Percentiles rank a stretch among this genome's conserved stretches.
phyloP scores from a whole-genome alignment of 2,888 invertebrate species.

The Seladonia tumulorum region DNA sequence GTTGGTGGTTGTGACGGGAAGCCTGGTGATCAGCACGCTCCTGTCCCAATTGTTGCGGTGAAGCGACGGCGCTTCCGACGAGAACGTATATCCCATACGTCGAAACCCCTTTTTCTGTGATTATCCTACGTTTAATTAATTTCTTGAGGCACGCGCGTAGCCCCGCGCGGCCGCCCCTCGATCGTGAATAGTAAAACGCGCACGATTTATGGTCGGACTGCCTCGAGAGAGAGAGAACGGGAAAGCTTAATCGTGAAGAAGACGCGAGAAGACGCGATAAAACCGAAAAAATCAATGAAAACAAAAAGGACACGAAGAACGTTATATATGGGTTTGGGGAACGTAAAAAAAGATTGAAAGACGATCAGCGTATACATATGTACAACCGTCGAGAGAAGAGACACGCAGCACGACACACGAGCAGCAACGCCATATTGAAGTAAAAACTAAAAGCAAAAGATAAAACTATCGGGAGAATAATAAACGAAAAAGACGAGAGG shows the following conservation, averaged over 20 bases:
- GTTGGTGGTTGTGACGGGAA: constrained; percentile 76
- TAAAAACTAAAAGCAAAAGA: not conserved
- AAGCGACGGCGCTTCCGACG: constrained; percentile 77
- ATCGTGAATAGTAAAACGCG: constrained; percentile 64
- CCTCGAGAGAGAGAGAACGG: constrained; percentile 69
- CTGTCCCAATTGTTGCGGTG: constrained; percentile 81
- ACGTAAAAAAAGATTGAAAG: constrained; percentile 9
- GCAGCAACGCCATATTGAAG: constrained; percentile 79
- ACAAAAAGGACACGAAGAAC: not conserved
- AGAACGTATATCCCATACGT: constrained; percentile 76
- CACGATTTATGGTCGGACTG: constrained; percentile 70
- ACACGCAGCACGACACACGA: constrained; percentile 71
- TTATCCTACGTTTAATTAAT: constrained; percentile 84
- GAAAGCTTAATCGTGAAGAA: constrained; percentile 50
- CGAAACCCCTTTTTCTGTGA: constrained; percentile 84
- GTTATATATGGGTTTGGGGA: constrained; percentile 5
- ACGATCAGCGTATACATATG: constrained; percentile 27
- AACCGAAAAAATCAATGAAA: constrained; percentile 28
- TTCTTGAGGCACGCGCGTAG: constrained; percentile 73
- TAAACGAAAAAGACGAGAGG: not conserved
- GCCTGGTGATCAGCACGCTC: constrained; percentile 76
- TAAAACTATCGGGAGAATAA: constrained; percentile 72
- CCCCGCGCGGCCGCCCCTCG: constrained; percentile 65
- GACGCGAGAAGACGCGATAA: constrained; percentile 26
- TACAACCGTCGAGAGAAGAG: constrained; percentile 63